Evolutionary conservation across 2,888 invertebrate genomes (phyloP).

Genomic region (Coelopa pilipes): DNA sequence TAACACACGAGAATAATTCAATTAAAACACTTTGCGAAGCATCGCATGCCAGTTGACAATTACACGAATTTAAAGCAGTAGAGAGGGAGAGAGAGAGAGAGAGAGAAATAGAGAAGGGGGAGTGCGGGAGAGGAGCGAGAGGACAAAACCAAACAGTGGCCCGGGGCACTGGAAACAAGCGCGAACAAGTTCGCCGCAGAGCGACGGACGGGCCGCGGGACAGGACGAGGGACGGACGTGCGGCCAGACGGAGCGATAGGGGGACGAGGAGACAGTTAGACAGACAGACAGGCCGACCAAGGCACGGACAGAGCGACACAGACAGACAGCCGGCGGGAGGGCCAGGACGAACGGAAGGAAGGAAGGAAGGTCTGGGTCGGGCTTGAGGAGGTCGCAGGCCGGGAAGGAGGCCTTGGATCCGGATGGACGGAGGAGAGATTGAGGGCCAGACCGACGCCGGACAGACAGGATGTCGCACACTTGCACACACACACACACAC

Average conservation of each 20-base stretch:
- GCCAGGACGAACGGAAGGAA: too few relatives aligned
- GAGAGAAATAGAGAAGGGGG: neutral
- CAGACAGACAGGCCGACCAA: neutral
- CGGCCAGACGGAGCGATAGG: neutral
- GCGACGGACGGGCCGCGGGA: constrained; percentile 17
- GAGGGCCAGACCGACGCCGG: too few relatives aligned
- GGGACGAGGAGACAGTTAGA: neutral
- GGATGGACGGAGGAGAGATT: too few relatives aligned
- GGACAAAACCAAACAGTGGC: neutral
- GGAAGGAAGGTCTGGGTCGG: too few relatives aligned
- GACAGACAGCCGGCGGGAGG: too few relatives aligned
- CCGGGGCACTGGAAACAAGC: constrained; percentile 31
- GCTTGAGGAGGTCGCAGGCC: too few relatives aligned
- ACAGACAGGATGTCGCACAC: too few relatives aligned
- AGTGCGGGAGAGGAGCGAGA: neutral
- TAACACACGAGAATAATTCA: constrained; percentile 64
- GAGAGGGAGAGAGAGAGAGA: neutral
- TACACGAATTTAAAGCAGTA: constrained; percentile 53
- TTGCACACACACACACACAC: too few relatives aligned
- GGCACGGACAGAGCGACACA: neutral
- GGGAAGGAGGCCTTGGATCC: too few relatives aligned
- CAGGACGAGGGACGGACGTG: constrained; percentile 28
- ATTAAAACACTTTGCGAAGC: constrained; percentile 62
- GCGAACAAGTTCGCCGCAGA: constrained; percentile 28
- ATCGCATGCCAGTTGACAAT: constrained; percentile 63